A percentile compares a stretch with the other conserved stretches of the same genome.
Evolutionary conservation across 2,113 vertebrate species (phyloP).

Genomic region (Lepidothrix coronata): DNA sequence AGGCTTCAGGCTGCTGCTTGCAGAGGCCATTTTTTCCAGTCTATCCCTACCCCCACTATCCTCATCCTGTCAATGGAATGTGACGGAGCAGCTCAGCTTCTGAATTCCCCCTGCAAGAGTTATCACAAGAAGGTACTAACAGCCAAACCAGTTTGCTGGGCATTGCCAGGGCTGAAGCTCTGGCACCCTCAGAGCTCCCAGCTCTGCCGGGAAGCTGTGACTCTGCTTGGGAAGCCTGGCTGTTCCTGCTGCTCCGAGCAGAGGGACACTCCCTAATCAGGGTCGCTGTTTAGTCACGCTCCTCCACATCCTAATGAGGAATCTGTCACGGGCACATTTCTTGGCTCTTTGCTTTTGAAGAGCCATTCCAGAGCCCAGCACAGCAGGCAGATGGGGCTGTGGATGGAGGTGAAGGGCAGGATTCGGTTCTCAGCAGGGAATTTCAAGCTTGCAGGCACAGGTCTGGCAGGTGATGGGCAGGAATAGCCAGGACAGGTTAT

Average conservation of each 20-base stretch:
- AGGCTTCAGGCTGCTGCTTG: background rate
- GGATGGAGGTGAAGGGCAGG: background rate
- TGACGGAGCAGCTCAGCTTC: background rate
- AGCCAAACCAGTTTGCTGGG: background rate
- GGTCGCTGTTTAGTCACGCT: background rate
- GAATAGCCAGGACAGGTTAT: background rate
- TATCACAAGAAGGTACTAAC: background rate
- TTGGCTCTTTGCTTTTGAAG: slow-evolving; percentile 6
- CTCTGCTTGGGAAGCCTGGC: background rate
- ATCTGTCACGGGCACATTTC: background rate
- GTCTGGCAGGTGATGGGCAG: background rate
- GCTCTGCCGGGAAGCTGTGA: background rate
- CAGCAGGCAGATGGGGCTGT: background rate
- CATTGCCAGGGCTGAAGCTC: background rate
- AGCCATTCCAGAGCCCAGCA: background rate
- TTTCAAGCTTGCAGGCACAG: background rate
- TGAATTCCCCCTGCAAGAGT: background rate
- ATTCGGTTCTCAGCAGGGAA: background rate
- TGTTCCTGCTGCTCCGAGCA: rapidly evolving
- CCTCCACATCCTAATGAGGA: background rate
- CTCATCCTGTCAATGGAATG: background rate
- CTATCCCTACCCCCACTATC: background rate
- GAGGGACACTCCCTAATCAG: background rate
- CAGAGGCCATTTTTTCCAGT: background rate
- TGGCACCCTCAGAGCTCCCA: rapidly evolving